These are phyloP conservation scores for Chanos chanos DNA, from an alignment of 2,797 vertebrate genomes.

Conservation along the genomic window DNA sequence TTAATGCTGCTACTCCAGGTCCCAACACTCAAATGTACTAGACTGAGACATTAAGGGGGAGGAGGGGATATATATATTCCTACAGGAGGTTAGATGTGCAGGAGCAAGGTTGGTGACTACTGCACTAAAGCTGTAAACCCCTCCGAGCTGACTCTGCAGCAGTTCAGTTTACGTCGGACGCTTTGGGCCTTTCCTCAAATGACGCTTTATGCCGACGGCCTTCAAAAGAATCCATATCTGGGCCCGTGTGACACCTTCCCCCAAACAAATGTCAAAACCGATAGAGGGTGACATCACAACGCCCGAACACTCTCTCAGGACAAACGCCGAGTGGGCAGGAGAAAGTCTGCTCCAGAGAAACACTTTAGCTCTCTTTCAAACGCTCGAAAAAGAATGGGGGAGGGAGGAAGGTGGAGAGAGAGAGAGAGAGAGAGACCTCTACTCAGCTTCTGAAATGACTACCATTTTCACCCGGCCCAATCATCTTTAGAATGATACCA, in stretches of 20 bases:
- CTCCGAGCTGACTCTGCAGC: constrained; percentile 58
- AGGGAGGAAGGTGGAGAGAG: constrained; percentile 25
- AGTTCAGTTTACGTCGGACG: constrained; percentile 61
- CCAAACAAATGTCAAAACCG: constrained; percentile 64
- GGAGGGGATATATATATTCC: too few species aligned
- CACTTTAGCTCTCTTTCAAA: background rate
- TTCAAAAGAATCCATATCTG: constrained; percentile 56
- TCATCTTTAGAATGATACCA: constrained; percentile 17
- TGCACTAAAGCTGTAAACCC: too few species aligned
- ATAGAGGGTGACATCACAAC: constrained; percentile 37
- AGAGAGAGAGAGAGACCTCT: constrained; percentile 14
- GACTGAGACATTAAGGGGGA: too few species aligned
- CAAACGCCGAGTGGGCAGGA: constrained; percentile 39
- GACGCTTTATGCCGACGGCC: constrained; percentile 52
- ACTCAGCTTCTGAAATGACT: constrained; percentile 26
- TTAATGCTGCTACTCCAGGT: too few species aligned
- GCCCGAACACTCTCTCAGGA: constrained; percentile 36
- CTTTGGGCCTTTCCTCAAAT: constrained; percentile 3
- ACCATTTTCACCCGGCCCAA: constrained; percentile 20
- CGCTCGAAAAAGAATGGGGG: constrained; percentile 27
- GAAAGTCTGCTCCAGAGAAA: background rate
- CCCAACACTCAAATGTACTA: too few species aligned
- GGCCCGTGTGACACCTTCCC: constrained; percentile 61
- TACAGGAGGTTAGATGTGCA: too few species aligned
- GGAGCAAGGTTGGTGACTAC: too few species aligned